A percentile compares a stretch with the other conserved stretches of the same genome.
Conservation (phyloP, 2,797 vertebrate genomes). For the Decapterus maruadsi region DNA sequence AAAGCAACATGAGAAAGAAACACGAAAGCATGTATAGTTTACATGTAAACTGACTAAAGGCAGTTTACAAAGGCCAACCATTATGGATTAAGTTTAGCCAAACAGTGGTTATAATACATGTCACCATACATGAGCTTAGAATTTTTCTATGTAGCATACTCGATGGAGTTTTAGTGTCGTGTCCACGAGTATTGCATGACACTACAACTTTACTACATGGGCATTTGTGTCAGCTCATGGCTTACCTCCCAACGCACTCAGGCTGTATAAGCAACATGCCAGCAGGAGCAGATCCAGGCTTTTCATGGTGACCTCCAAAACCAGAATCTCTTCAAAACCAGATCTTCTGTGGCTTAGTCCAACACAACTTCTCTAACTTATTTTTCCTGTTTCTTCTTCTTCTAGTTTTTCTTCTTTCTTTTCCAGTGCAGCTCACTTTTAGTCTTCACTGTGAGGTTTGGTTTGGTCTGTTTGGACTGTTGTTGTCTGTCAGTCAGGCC, state of each 20-base stretch:
- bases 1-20: background rate
- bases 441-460: slow-evolving; percentile 18
- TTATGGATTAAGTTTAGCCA: background rate
- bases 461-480: slow-evolving; percentile 65
- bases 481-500: slow-evolving; percentile 82
- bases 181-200: background rate
- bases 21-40: background rate
- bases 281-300: slow-evolving; percentile 70
- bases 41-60: background rate
- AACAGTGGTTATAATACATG: too few species aligned
- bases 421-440: background rate
- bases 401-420: background rate
- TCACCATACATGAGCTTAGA: background rate
- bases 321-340: background rate
- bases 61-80: too few species aligned
- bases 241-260: slow-evolving; percentile 82
- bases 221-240: slow-evolving; percentile 5
- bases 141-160: background rate
- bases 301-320: slow-evolving; percentile 71
- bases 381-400: background rate
- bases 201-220: background rate
- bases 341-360: slow-evolving; percentile 1
- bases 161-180: background rate
- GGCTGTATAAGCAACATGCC: slow-evolving; percentile 71
- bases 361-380: background rate